These are phyloP conservation scores for Liposcelis brunnea DNA, from an alignment of 2,888 invertebrate species.

Conservation along the genomic window DNA sequence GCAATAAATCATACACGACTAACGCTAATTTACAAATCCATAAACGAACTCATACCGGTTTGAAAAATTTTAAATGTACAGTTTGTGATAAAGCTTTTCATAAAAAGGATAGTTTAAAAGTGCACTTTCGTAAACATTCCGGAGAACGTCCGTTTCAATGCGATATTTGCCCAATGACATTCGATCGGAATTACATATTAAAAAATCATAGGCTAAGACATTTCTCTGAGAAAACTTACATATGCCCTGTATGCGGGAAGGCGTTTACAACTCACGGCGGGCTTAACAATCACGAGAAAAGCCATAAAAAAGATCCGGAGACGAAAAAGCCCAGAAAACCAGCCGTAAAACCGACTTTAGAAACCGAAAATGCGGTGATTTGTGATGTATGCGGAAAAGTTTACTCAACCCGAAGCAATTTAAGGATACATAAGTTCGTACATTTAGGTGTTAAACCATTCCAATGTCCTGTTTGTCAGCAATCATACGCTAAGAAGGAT, in stretches of 20 bases:
- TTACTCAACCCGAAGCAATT: conserved; percentile 1
- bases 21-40: neutral
- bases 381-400: conserved; percentile 3
- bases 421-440: neutral
- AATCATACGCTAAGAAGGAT: neutral
- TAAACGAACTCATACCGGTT: neutral
- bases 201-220: neutral
- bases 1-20: neutral
- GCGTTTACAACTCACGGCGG: neutral
- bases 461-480: neutral
- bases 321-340: neutral
- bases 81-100: conserved; percentile 1
- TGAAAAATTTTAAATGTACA: neutral
- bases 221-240: neutral
- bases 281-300: conserved; percentile 1
- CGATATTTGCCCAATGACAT: neutral
- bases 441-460: conserved; percentile 1
- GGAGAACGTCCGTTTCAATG: conserved; percentile 1
- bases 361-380: neutral
- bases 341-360: neutral
- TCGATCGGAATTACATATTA: neutral
- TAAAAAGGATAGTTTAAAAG: conserved; percentile 1
- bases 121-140: conserved; percentile 4
- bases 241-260: conserved; percentile 5
- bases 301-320: neutral